phyloP scores from a whole-genome alignment of 2,113 vertebrate genomes.

The Actinemys pallida region DNA sequence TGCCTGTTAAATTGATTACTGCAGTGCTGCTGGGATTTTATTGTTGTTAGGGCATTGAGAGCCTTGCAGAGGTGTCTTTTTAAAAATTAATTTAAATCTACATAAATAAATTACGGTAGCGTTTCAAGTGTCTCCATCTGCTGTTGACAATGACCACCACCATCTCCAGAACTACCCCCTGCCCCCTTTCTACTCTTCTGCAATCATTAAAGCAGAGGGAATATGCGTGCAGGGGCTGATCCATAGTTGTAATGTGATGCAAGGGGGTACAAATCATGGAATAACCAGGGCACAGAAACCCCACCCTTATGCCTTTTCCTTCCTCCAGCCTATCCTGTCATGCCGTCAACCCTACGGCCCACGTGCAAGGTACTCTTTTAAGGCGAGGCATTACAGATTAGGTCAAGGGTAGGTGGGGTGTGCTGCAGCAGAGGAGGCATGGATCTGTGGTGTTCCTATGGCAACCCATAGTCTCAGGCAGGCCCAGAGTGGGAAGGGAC shows the following conservation, averaged over 20 bases:
- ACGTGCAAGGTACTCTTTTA: not conserved
- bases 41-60: not conserved
- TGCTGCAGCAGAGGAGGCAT: rapidly evolving
- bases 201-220: not conserved
- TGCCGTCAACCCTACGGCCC: not conserved
- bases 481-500: not conserved
- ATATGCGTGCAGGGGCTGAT: not conserved
- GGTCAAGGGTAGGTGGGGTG: not conserved
- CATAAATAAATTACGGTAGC: not conserved
- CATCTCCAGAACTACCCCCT: not conserved
- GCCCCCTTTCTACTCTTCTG: not conserved
- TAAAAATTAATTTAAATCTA: conserved; percentile 9
- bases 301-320: rapidly evolving
- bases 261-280: not conserved
- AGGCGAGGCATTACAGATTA: not conserved
- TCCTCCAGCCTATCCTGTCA: not conserved
- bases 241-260: not conserved
- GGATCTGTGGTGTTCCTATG: not conserved
- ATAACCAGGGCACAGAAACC: not conserved
- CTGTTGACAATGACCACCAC: not conserved
- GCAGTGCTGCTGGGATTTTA: conserved; percentile 8
- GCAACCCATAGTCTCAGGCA: not conserved
- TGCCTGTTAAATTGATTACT: conserved; percentile 25
- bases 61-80: not conserved
- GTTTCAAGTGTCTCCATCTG: not conserved